Evolutionary conservation across 2,113 vertebrate genomes (phyloP), one percentile per base, ranked within the genome.

Genomic region (Cheilinus undulatus): DNA sequence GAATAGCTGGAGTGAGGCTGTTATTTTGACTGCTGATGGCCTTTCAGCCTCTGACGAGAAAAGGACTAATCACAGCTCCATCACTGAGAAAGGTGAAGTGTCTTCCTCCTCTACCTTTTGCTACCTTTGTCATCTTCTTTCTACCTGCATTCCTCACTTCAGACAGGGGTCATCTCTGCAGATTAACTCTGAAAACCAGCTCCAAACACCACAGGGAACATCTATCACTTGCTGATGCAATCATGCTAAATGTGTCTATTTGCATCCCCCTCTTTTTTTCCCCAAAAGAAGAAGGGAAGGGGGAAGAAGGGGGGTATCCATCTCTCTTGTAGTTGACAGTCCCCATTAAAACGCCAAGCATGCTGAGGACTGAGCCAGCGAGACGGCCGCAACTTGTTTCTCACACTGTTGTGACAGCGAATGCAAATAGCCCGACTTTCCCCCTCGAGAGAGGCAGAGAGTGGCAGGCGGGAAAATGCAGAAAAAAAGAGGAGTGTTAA

Each of bases 361-460:
- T 76, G 57, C 69, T 78, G 83, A 88, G 84, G 85, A 82, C 50
- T 69, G 73, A 84, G 67, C 60, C 58, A 30, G 54, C 48, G 61
- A 86, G 82, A 88, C 62, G 73, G 75, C 69, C 30, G 23, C 76
- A 91, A 92, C 91, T 89, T 93, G 88, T 92, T 92, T 80, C 85
- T 87, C 85, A 77, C 86, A 88, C 76, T 88, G 89, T 92, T 92
- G 87, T 94, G 89, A 92, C 91, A 92, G 87, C 46, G 45, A 89
- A 93, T 92, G 91, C 89, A 92, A 91, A 93, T 92, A 87, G 69
- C 80, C 69, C 12, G 38, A 83, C 64, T 78, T 79, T 83, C 78
- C 82, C 83, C 84, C 79, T 1, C 7, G 86, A 91, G 89, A 90
- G 67, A 84, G 74, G 71, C 59, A 32, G 64, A 78, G 66, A 83